phyloP scores from a whole-genome alignment of 1,140 invertebrate species.

The Ectropis grisescens region DNA sequence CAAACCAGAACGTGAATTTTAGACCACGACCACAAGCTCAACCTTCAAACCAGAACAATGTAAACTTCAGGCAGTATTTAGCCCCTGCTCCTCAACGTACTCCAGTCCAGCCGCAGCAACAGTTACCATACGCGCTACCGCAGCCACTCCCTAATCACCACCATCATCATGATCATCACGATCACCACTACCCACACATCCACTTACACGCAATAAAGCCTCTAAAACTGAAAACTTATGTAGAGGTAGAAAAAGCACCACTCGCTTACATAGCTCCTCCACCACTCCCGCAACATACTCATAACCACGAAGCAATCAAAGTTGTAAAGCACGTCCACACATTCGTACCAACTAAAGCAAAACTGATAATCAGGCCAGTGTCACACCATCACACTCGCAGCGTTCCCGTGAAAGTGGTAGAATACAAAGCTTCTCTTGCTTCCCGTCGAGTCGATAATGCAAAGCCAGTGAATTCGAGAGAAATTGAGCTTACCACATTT shows the following conservation, averaged over 20 bases:
- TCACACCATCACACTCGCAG: slow-evolving; percentile 22
- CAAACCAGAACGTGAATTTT: slow-evolving; percentile 47
- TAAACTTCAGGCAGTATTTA: slow-evolving; percentile 1
- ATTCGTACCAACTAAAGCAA: slow-evolving; percentile 32
- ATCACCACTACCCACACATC: neutral
- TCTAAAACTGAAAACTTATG: slow-evolving; percentile 47
- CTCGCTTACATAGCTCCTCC: slow-evolving; percentile 52
- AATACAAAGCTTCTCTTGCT: slow-evolving; percentile 24
- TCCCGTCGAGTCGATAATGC: slow-evolving; percentile 20
- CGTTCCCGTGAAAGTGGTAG: slow-evolving; percentile 17
- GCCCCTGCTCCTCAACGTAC: neutral
- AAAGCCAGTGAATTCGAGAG: slow-evolving; percentile 19
- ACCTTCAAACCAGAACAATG: slow-evolving; percentile 2
- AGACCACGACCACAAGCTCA: slow-evolving; percentile 10
- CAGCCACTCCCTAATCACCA: too few species aligned
- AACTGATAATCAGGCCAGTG: slow-evolving; percentile 42
- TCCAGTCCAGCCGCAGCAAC: slow-evolving; percentile 1
- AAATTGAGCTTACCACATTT: slow-evolving; percentile 40
- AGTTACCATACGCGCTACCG: too few species aligned
- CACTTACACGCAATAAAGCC: slow-evolving; percentile 9
- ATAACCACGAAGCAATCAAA: slow-evolving; percentile 19
- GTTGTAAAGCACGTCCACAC: slow-evolving; percentile 33
- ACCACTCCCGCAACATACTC: slow-evolving; percentile 23
- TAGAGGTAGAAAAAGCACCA: slow-evolving; percentile 51
- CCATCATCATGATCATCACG: too few species aligned